Base-by-base conservation (phyloP, 2,888 invertebrate genomes). In the Callinectes sapidus region DNA sequence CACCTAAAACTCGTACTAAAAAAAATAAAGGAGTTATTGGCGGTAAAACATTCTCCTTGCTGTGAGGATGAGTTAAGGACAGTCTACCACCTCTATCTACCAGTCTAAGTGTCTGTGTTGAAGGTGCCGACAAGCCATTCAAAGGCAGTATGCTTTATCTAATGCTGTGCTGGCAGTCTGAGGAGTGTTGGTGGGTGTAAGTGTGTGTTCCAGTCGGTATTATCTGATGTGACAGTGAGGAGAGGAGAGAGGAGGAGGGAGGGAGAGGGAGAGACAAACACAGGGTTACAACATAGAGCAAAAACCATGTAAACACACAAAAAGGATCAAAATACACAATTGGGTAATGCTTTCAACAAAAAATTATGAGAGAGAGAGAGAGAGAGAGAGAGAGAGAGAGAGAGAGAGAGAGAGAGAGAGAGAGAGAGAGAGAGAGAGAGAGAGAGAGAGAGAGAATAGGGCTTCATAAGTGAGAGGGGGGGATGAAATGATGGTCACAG, bases 371-470 rank as follows among this genome's bases (percentile, higher is more conserved):
- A 48, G 48, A 48, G 48, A 48, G 13, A 87, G 87, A 87, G 23
- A 87, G 23, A 39, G 32, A 23, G 87, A 28, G n/a, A 87, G 87
- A 54, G 87, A 42, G 71, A 71, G 71, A 71, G 71, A 71, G 71
- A 71, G 87, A 54, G 14, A 87, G 87, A 87, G n/a, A 87, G n/a
- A 42, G 35, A 23, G 87, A 28, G n/a, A 87, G 87, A 54, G 87
- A 87, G 86, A 48, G 48, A 48, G 86, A 86, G 86, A 48, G 48
- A 48, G 86, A 86, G 86, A 42, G 42, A 42, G 86, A 85, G 86
- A 86, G 35, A 86, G 42, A 23, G 35, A 86, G 35, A 42, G 86
- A 86, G 86, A 86, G 2, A 71, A 55, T 88, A 55, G 55, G 55
- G 32, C 32, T 48, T 32, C 48, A 54, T 88, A 55, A 55, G 55